Percentiles rank a stretch among this genome's conserved stretches.
Evolutionary conservation across 2,797 vertebrate species (phyloP).

Genomic region (Brotula barbata): DNA sequence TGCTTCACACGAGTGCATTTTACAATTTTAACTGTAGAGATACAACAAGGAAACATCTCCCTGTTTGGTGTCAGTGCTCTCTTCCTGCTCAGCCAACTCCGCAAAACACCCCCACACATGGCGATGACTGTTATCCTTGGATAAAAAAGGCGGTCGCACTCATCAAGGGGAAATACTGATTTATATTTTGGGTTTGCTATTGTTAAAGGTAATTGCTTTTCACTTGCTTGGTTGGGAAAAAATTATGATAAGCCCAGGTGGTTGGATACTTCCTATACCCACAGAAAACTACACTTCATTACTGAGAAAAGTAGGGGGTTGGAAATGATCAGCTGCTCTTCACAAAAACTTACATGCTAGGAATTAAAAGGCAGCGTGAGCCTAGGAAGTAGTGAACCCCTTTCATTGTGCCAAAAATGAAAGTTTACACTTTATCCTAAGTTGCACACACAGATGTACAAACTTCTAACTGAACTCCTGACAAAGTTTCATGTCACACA

Average conservation of each 20-base stretch:
- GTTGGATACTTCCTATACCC: too few relatives aligned
- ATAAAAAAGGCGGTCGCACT: conserved; percentile 28
- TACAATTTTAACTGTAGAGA: conserved; percentile 52
- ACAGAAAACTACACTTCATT: conserved; percentile 20
- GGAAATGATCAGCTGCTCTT: conserved; percentile 9
- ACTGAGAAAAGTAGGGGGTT: conserved; percentile 30
- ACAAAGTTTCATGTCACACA: conserved; percentile 12
- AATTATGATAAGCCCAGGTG: too few relatives aligned
- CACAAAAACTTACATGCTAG: conserved; percentile 9
- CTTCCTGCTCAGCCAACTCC: conserved; percentile 70
- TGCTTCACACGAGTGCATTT: conserved; percentile 17
- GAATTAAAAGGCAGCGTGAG: conserved; percentile 5
- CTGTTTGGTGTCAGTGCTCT: conserved; percentile 58
- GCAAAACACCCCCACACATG: conserved; percentile 75
- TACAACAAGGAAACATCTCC: conserved; percentile 48
- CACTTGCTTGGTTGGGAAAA: conserved; percentile 25
- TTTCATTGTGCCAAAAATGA: background rate
- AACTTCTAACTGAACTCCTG: conserved; percentile 6
- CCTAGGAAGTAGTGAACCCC: background rate
- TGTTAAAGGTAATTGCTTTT: conserved; percentile 47
- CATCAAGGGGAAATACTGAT: conserved; percentile 32
- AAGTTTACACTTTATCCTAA: background rate
- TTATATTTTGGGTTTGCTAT: background rate
- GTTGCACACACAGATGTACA: conserved; percentile 7
- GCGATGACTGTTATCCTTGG: conserved; percentile 52